phyloP scores from a whole-genome alignment of 2,797 vertebrate species.

The Apogon hyalosoma region DNA sequence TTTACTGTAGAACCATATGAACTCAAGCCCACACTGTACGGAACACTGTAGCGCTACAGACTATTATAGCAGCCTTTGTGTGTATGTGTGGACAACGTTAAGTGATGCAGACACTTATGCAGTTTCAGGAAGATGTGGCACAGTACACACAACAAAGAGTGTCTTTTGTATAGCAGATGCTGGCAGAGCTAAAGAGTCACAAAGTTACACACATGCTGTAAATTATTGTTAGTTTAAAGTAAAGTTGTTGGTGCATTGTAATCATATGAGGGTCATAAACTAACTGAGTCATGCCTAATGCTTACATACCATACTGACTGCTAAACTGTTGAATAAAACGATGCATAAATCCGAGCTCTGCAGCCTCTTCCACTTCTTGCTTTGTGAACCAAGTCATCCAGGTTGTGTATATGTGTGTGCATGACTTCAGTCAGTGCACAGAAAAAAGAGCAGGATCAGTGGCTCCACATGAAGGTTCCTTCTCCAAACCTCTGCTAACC shows the following conservation, averaged over 20 bases:
- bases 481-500: slow-evolving; percentile 48
- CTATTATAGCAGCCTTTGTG: no score
- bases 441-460: slow-evolving; percentile 45
- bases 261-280: slow-evolving; percentile 18
- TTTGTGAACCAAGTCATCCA: slow-evolving; percentile 34
- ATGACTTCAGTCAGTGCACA: background rate
- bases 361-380: slow-evolving; percentile 43
- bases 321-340: slow-evolving; percentile 28
- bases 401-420: slow-evolving; percentile 3
- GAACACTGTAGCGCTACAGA: no score
- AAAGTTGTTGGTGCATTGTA: slow-evolving; percentile 5
- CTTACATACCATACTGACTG: slow-evolving; percentile 18
- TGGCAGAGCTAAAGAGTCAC: slow-evolving; percentile 9
- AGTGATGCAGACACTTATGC: background rate
- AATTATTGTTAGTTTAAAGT: background rate
- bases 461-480: slow-evolving; percentile 60
- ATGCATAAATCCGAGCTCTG: slow-evolving; percentile 49
- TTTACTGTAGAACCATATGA: no score
- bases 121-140: background rate
- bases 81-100: background rate
- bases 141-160: slow-evolving; percentile 5
- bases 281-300: slow-evolving; percentile 13
- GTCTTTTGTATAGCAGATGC: background rate
- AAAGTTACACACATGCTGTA: background rate
- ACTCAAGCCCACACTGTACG: no score